Base-by-base conservation (phyloP, 1,140 invertebrate genomes). In the Heliconius himera region DNA sequence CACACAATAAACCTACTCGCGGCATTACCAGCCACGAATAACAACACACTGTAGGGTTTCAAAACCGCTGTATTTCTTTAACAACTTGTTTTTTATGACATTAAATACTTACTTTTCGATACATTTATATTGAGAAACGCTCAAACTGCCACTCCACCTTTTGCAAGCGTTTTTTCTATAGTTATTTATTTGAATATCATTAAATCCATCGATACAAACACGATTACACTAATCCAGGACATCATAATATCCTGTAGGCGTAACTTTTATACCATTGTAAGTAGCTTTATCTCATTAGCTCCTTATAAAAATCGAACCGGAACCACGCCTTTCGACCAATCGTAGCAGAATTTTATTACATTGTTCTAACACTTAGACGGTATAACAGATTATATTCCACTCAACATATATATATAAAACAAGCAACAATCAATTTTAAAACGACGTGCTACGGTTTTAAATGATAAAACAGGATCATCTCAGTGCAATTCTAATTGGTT, bases 251-350 rank as follows among this genome's bases (percentile, higher is more conserved):
- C 60, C 60, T 66, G 60, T 66, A 66, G 60, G 60, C 60, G 60
- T 22, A 66, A 73, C 73, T 18, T 11, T 76, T 70, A 51, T 49
- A 38, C 38, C 29, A 54, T 29, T 60, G 38, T 70, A 41, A 36
- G 29, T 60, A 22, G 41, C 76, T 80, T 85, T 85, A 86, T 87
- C 82, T 87, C 80, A 85, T 87, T 87, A 87, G 75, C 70, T 76
- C 75, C 73, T 80, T 78, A 81, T 70, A 75, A 78, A 79, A 74
- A 82, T 77, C 70, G 60, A 54, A 66, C 41, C 74, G 70, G 75
- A 74, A 85, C 86, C 86, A 88, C 86, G 86, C 86, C 86, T 88
- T 74, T 83, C 86, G 79, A 83, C 86, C 86, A 88, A 66, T 66
- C 60, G 85, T 88, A 51, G 80, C 71, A 33, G 71, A 74, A 81